These are phyloP conservation scores for Rhinolophus sinicus DNA, from an alignment of 2,113 vertebrate species.

Conservation along the genomic window DNA sequence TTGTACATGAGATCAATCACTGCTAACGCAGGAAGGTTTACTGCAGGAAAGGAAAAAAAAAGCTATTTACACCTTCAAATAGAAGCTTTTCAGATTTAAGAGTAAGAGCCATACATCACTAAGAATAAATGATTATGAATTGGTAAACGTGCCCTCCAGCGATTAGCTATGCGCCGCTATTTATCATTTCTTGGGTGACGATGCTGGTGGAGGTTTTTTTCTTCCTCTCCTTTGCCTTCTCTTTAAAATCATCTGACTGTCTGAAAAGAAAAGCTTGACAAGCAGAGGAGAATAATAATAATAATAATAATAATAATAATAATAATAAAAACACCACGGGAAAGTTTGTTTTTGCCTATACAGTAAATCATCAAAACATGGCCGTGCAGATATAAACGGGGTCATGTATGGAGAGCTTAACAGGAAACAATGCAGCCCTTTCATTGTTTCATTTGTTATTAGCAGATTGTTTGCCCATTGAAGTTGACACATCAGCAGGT, in stretches of 20 bases:
- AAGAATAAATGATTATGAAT: slow-evolving; percentile 94
- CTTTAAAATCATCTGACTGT: slow-evolving; percentile 86
- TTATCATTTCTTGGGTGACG: slow-evolving; percentile 88
- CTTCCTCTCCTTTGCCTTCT: slow-evolving; percentile 38
- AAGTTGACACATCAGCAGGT: slow-evolving; percentile 45
- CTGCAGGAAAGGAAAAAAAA: slow-evolving; percentile 83
- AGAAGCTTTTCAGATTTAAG: slow-evolving; percentile 91
- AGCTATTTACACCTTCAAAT: slow-evolving; percentile 93
- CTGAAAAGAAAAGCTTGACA: slow-evolving; percentile 84
- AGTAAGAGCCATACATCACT: slow-evolving; percentile 93
- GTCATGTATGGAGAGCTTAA: slow-evolving; percentile 71
- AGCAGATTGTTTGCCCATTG: slow-evolving; percentile 65
- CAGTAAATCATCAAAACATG: slow-evolving; percentile 83
- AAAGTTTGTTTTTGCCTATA: slow-evolving; percentile 89
- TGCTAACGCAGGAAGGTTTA: slow-evolving; percentile 91
- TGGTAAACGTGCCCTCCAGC: slow-evolving; percentile 92
- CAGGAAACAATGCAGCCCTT: slow-evolving; percentile 73
- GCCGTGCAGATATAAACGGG: slow-evolving; percentile 76
- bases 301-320: no score
- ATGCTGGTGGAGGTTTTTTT: slow-evolving; percentile 78
- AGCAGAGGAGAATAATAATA: background rate
- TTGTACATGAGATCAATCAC: slow-evolving; percentile 94
- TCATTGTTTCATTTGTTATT: slow-evolving; percentile 77
- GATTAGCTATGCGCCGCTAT: slow-evolving; percentile 90
- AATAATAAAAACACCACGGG: slow-evolving; percentile 53